A percentile compares a stretch with the other conserved stretches of the same genome.
Evolutionary conservation across 2,797 vertebrate species (phyloP).

Genomic region (Eurystomus glaucurus): DNA sequence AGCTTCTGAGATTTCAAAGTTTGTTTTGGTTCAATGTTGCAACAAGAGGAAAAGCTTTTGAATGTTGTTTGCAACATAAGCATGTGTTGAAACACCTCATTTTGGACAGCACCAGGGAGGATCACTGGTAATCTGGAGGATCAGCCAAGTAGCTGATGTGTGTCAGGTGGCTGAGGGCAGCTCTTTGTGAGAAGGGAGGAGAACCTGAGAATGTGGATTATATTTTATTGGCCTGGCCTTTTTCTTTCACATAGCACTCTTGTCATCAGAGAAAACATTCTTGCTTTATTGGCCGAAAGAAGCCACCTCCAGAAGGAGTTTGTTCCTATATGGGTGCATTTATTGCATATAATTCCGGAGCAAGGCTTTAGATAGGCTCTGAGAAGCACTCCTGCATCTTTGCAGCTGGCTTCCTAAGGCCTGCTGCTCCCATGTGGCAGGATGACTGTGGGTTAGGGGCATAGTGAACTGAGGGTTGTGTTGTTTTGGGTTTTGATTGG

Average conservation of each 20-base stretch:
- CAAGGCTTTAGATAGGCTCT: accelerated
- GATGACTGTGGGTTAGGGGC: neutral
- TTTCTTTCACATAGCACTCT: neutral
- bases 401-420: neutral
- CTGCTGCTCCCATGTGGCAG: neutral
- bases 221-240: neutral
- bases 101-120: neutral
- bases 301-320: neutral
- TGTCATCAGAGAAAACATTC: neutral
- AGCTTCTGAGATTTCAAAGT: conserved; percentile 46
- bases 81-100: conserved; percentile 41
- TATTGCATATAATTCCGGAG: accelerated
- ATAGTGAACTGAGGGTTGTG: neutral
- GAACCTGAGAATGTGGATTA: neutral
- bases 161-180: neutral
- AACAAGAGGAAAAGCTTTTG: conserved; percentile 57
- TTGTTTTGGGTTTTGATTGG: neutral
- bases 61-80: conserved; percentile 31
- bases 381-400: neutral
- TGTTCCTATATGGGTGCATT: accelerated
- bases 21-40: conserved; percentile 51
- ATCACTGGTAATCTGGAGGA: neutral
- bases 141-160: neutral
- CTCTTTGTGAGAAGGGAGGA: neutral
- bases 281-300: neutral